Evolutionary conservation across 2,113 vertebrate species (phyloP).

Genomic region (Aptenodytes forsteri): DNA sequence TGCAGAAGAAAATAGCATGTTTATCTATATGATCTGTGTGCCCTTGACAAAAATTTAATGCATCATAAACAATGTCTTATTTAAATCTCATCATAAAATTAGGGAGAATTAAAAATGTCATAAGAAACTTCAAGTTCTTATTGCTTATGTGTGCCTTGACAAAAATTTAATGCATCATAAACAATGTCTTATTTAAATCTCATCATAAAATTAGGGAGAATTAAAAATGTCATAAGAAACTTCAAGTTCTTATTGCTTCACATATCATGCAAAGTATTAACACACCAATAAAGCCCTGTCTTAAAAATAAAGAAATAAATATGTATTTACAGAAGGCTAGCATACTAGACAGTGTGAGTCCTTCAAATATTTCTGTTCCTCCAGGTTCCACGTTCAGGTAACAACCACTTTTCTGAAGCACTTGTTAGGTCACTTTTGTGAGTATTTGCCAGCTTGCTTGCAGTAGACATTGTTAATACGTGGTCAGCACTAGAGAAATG

Average conservation of each 20-base stretch:
- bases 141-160: background rate
- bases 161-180: no score
- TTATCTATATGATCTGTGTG: background rate
- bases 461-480: background rate
- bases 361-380: background rate
- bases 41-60: background rate
- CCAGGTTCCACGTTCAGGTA: background rate
- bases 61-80: background rate
- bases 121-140: background rate
- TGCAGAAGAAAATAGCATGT: background rate
- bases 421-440: background rate
- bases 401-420: background rate
- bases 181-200: background rate
- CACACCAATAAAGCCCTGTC: accelerated
- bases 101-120: background rate
- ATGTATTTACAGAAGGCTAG: background rate
- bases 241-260: background rate
- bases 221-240: background rate
- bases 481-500: background rate
- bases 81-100: background rate
- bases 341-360: background rate
- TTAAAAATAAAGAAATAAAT: background rate
- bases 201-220: background rate
- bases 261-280: background rate
- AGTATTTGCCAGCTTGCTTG: background rate